A percentile compares a stretch with the other conserved stretches of the same genome.
These are phyloP conservation scores for Drosophila mayri DNA, from an alignment of 1,140 invertebrate species.

Conservation along the genomic window DNA sequence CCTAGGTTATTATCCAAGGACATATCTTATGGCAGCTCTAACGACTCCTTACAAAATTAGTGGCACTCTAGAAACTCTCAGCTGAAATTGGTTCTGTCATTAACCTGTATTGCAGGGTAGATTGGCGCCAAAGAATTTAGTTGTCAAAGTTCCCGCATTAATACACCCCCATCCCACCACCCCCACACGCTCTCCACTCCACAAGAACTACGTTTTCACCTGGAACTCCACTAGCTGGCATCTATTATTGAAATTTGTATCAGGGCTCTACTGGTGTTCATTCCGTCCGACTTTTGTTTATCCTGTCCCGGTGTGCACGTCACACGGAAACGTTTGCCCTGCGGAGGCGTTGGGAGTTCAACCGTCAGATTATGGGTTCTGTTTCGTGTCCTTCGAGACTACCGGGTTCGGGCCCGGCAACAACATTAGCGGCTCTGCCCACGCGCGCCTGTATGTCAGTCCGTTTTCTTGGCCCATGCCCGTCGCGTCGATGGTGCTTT, in stretches of 20 bases:
- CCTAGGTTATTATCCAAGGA: too few relatives aligned
- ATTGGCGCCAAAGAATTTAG: conserved; percentile 36
- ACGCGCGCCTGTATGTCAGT: conserved; percentile 47
- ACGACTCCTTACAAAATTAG: neutral
- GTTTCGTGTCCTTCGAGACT: conserved; percentile 60
- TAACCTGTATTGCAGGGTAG: conserved; percentile 24
- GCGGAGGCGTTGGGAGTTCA: conserved; percentile 33
- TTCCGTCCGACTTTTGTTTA: conserved; percentile 38
- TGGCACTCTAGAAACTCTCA: conserved; percentile 1
- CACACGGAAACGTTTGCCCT: conserved; percentile 60
- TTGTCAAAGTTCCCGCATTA: conserved; percentile 54
- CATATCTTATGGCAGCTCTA: too few relatives aligned
- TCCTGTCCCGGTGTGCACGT: conserved; percentile 32
- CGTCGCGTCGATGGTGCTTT: conserved; percentile 33
- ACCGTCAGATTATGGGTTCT: conserved; percentile 57
- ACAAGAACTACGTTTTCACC: conserved; percentile 23
- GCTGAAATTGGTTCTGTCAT: conserved; percentile 3
- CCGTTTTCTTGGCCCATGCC: conserved; percentile 9
- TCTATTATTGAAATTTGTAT: conserved; percentile 75
- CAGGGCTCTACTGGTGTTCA: conserved; percentile 49
- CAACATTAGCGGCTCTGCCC: conserved; percentile 50
- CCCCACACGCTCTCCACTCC: neutral
- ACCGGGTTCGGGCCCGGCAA: conserved; percentile 24
- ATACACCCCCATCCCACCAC: neutral
- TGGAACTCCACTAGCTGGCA: conserved; percentile 24